Evolutionary conservation across 2,797 vertebrate genomes (phyloP).

Genomic region (Silurus lanzhouensis): DNA sequence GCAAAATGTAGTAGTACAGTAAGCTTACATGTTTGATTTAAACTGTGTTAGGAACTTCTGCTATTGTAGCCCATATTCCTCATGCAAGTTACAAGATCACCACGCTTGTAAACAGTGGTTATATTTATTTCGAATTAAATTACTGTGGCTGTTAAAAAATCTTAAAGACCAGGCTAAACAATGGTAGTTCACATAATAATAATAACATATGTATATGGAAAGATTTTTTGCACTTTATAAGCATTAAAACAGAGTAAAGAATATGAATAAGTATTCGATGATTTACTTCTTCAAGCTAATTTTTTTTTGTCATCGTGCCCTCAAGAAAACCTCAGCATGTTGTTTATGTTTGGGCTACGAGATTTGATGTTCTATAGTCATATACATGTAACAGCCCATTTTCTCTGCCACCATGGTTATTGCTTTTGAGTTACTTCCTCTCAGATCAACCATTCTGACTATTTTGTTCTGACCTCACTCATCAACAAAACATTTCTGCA

Average conservation of each 20-base stretch:
- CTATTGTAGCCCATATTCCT: not conserved
- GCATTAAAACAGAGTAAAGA: not conserved
- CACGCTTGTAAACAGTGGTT: not conserved
- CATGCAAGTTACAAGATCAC: not conserved
- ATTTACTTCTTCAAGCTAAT: not conserved
- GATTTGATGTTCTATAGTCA: not conserved
- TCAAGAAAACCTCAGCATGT: not conserved
- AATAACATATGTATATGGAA: not conserved
- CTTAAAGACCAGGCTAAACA: not conserved
- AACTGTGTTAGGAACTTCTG: not conserved
- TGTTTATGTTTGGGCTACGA: not conserved
- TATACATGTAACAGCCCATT: not conserved
- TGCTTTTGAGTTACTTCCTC: too few species aligned
- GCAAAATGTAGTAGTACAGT: not conserved
- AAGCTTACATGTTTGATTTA: not conserved
- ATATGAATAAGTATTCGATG: not conserved
- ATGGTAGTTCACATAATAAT: not conserved
- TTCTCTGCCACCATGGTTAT: not conserved
- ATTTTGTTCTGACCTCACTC: not conserved
- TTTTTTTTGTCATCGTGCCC: not conserved
- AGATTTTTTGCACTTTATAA: not conserved
- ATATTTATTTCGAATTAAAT: not conserved
- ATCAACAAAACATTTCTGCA: not conserved
- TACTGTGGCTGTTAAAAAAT: not conserved
- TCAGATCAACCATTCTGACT: not conserved